These are phyloP conservation scores for Periparus ater DNA, from an alignment of 2,797 vertebrate species.

Conservation along the genomic window DNA sequence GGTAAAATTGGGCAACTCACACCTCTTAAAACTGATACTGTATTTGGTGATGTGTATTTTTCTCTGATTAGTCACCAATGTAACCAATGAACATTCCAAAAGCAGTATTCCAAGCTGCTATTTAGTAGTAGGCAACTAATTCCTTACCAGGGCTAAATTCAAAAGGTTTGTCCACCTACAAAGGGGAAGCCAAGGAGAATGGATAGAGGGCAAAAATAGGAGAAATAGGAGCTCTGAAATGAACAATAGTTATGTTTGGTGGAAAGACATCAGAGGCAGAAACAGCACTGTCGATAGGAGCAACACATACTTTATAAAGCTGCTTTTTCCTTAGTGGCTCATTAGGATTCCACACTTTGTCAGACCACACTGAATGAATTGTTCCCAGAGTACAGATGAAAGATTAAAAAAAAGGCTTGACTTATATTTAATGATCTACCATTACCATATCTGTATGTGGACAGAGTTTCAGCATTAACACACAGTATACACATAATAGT, in stretches of 20 bases:
- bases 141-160: neutral
- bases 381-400: constrained; percentile 22
- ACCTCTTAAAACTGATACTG: neutral
- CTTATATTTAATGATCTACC: neutral
- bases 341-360: neutral
- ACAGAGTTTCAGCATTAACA: neutral
- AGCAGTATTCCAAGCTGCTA: neutral
- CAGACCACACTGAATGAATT: constrained; percentile 7
- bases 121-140: neutral
- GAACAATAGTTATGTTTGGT: neutral
- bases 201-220: neutral
- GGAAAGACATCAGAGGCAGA: neutral
- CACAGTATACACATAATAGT: neutral
- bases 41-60: neutral
- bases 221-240: neutral
- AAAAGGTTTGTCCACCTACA: neutral
- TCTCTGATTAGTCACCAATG: neutral
- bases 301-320: neutral
- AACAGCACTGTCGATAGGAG: neutral
- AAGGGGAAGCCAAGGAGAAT: neutral
- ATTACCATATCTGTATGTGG: neutral
- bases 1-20: neutral
- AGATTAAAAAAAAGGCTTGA: neutral
- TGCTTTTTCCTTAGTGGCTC: neutral
- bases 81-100: neutral